These are phyloP conservation scores for Acanthopleura granulata DNA, from an alignment of 2,888 invertebrate genomes.

Conservation along the genomic window DNA sequence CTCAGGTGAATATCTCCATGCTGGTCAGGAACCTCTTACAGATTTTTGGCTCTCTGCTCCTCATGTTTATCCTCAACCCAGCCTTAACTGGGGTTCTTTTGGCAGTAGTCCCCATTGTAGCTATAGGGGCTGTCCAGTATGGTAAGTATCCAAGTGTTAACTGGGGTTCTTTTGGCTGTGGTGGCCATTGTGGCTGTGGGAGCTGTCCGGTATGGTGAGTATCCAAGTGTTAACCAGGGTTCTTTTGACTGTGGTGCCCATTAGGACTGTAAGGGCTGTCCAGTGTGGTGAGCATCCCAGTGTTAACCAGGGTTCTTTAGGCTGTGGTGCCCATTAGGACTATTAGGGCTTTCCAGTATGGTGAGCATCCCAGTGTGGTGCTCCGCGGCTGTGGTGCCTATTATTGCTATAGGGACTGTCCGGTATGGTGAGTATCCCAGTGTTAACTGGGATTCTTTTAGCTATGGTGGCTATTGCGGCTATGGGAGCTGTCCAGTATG, in stretches of 20 bases:
- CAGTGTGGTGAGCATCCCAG: constrained; percentile 59
- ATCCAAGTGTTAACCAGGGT: constrained; percentile 61
- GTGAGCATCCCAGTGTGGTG: constrained; percentile 45
- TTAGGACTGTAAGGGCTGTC: constrained; percentile 61
- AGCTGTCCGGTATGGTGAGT: too few species aligned
- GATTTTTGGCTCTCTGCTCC: constrained; percentile 61
- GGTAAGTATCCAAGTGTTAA: constrained; percentile 43
- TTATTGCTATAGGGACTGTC: constrained; percentile 61
- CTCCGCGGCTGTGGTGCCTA: constrained; percentile 60
- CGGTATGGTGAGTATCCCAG: constrained; percentile 59
- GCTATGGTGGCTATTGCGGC: too few species aligned
- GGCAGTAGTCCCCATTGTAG: constrained; percentile 63
- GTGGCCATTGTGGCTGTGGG: too few species aligned
- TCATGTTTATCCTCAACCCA: constrained; percentile 66
- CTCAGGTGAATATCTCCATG: constrained; percentile 67
- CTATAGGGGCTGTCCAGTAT: constrained; percentile 64
- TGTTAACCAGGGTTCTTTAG: too few species aligned
- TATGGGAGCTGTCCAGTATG: too few species aligned
- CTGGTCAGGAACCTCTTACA: constrained; percentile 57
- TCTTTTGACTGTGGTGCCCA: constrained; percentile 61
- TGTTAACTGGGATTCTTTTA: too few species aligned
- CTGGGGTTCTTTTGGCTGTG: too few species aligned
- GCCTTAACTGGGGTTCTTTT: constrained; percentile 62
- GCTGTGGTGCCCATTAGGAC: too few species aligned
- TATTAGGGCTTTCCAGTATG: too few species aligned